These are phyloP conservation scores for Phyto melanocephala DNA, from an alignment of 2,888 invertebrate species.

Conservation along the genomic window DNA sequence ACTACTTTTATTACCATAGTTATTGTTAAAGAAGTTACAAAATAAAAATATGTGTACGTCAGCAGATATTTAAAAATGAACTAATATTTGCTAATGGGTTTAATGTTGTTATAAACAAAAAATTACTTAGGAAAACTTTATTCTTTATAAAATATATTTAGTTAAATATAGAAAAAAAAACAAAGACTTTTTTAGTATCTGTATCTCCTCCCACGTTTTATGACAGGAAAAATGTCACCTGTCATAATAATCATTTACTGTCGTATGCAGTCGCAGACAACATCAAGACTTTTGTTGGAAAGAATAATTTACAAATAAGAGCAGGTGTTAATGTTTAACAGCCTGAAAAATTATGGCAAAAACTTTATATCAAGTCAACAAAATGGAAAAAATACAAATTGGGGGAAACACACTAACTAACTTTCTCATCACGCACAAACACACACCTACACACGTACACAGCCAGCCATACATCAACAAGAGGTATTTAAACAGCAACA, in stretches of 20 bases:
- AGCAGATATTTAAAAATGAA: neutral
- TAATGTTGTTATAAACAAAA: neutral
- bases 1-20: neutral
- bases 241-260: constrained; percentile 46
- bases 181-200: neutral
- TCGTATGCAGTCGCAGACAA: neutral
- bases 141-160: neutral
- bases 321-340: constrained; percentile 62
- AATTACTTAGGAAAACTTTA: neutral
- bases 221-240: constrained; percentile 32
- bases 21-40: neutral
- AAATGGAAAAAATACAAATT: constrained; percentile 7
- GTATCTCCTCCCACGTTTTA: neutral
- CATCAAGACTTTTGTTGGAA: constrained; percentile 31
- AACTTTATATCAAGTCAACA: constrained; percentile 20
- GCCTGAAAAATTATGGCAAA: constrained; percentile 44
- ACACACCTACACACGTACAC: neutral
- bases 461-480: neutral
- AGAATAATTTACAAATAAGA: constrained; percentile 30
- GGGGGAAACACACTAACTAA: neutral
- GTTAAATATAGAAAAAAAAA: neutral
- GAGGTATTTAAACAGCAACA: constrained; percentile 25
- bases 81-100: neutral
- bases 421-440: constrained; percentile 47
- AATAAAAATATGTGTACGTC: neutral